phyloP scores from a whole-genome alignment of 2,797 vertebrate species.

The Arrhamphus sclerolepis region DNA sequence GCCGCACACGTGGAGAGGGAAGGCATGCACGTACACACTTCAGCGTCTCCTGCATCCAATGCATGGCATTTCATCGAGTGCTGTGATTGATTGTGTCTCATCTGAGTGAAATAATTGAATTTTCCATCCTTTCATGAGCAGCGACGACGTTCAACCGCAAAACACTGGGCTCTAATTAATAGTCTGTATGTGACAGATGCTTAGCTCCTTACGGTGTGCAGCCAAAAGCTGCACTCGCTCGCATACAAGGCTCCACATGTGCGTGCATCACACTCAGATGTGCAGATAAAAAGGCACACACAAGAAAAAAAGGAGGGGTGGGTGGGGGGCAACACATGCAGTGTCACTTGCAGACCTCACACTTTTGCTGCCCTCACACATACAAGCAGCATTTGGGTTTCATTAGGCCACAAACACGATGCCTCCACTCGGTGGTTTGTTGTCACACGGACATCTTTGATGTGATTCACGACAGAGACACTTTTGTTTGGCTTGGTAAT shows the following conservation, averaged over 20 bases:
- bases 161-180: constrained; percentile 73
- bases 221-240: constrained; percentile 19
- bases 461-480: constrained; percentile 69
- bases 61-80: constrained; percentile 34
- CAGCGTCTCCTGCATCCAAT: constrained; percentile 16
- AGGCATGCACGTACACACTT: constrained; percentile 22
- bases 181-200: constrained; percentile 60
- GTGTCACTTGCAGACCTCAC: constrained; percentile 66
- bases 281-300: constrained; percentile 20
- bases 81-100: constrained; percentile 50
- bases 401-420: constrained; percentile 69
- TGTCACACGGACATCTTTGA: constrained; percentile 77
- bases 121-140: constrained; percentile 71
- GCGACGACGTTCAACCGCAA: constrained; percentile 48
- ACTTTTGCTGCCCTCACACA: constrained; percentile 61
- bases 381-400: constrained; percentile 74
- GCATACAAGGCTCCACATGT: constrained; percentile 53
- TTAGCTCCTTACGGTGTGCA: constrained; percentile 21
- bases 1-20: constrained; percentile 44
- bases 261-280: constrained; percentile 42
- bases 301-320: no score
- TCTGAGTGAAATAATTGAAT: constrained; percentile 56
- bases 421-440: constrained; percentile 67
- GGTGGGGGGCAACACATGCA: constrained; percentile 36
- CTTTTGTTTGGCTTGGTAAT: constrained; percentile 85